Evolutionary conservation across 2,888 invertebrate genomes (phyloP).

Genomic region (Anagyrus pseudococci): DNA sequence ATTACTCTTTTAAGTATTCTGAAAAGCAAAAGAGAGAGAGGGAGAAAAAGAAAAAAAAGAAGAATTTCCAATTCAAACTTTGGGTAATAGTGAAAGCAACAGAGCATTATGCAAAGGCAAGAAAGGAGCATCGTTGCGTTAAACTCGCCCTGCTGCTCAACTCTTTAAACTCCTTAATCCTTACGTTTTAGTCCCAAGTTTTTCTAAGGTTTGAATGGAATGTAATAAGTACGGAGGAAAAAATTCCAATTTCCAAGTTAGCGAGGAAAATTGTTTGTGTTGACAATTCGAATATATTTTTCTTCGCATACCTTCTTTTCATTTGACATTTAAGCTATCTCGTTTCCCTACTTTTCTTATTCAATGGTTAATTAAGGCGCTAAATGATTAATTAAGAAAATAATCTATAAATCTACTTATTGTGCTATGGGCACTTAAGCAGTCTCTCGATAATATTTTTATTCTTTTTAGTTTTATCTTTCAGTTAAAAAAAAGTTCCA

Average conservation of each 20-base stretch:
- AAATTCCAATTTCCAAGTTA: constrained; percentile 5
- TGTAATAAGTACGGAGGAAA: too few relatives aligned
- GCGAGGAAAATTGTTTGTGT: not conserved
- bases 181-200: constrained; percentile 24
- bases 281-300: not conserved
- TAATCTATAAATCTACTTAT: too few relatives aligned
- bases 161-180: constrained; percentile 28
- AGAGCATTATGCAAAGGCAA: constrained; percentile 10
- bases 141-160: constrained; percentile 10
- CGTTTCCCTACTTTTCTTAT: too few relatives aligned
- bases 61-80: constrained; percentile 31
- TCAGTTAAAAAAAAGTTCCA: too few relatives aligned
- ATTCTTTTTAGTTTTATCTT: too few relatives aligned
- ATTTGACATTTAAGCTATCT: too few relatives aligned
- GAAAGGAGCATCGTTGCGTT: constrained; percentile 25
- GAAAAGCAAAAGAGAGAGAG: not conserved
- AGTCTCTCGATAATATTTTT: too few relatives aligned
- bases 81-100: constrained; percentile 2
- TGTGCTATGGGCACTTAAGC: too few relatives aligned
- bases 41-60: constrained; percentile 12
- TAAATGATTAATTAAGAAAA: too few relatives aligned
- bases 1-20: constrained; percentile 22
- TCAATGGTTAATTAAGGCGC: too few relatives aligned
- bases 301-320: too few relatives aligned
- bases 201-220: not conserved